These are phyloP conservation scores for Tenthredo livida DNA, from an alignment of 2,888 invertebrate genomes.

Conservation along the genomic window DNA sequence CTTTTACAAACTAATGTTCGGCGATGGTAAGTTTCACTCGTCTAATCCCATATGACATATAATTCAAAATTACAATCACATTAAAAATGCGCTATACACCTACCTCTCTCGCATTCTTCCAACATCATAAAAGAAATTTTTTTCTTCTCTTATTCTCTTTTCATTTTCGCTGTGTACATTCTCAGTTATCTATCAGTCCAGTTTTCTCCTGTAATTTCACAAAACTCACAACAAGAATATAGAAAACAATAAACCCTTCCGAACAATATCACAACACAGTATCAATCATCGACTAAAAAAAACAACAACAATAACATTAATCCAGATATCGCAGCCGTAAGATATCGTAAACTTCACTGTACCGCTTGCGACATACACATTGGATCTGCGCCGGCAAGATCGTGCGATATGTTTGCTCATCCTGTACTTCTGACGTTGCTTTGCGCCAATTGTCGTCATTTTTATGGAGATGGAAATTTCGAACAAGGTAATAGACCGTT, in stretches of 20 bases:
- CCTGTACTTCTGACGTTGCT: constrained; percentile 87
- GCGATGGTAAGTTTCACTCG: constrained; percentile 65
- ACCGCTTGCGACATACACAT: constrained; percentile 88
- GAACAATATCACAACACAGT: not conserved
- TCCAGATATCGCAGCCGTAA: constrained; percentile 82
- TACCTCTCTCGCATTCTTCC: not conserved
- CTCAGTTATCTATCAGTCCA: not conserved
- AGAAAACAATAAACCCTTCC: not conserved
- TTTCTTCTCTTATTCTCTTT: not conserved
- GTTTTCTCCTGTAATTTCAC: not conserved
- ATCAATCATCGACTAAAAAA: not conserved
- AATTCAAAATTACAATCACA: not conserved
- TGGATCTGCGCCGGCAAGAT: constrained; percentile 85
- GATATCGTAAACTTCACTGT: constrained; percentile 84
- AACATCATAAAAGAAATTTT: no score
- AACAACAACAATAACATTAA: not conserved
- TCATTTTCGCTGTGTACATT: not conserved
- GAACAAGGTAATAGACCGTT: constrained; percentile 81
- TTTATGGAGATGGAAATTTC: constrained; percentile 90
- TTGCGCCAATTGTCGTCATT: constrained; percentile 86
- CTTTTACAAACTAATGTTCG: constrained; percentile 71
- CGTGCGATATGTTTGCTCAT: constrained; percentile 85
- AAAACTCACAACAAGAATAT: not conserved
- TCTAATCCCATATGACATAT: not conserved
- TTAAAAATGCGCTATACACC: not conserved